These are phyloP conservation scores for Haplotaxodon microlepis DNA, from an alignment of 2,113 vertebrate species.

Conservation along the genomic window DNA sequence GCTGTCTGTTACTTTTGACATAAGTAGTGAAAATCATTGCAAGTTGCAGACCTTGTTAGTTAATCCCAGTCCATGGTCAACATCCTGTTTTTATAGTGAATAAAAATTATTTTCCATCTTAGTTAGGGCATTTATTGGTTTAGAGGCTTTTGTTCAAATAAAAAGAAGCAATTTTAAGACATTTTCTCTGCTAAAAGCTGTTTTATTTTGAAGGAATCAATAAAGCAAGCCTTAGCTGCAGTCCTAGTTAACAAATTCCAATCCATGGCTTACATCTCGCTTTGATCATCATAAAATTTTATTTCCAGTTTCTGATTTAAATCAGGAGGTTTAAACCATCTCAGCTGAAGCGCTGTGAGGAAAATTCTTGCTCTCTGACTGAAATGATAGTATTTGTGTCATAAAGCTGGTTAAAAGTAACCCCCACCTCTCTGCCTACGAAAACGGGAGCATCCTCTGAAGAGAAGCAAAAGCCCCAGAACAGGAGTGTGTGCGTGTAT, in stretches of 20 bases:
- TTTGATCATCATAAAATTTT: background rate
- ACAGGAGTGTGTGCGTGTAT: conserved; percentile 3
- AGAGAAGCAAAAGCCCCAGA: conserved; percentile 38
- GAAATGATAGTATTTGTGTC: background rate
- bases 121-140: background rate
- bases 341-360: background rate
- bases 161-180: background rate
- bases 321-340: background rate
- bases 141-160: background rate
- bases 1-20: background rate
- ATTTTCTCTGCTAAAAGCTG: fast-evolving
- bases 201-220: background rate
- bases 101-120: background rate
- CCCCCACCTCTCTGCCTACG: background rate
- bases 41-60: background rate
- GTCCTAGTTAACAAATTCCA: background rate
- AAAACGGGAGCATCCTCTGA: background rate
- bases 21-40: background rate
- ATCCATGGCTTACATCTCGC: background rate
- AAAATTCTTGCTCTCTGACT: background rate
- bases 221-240: background rate
- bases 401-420: background rate
- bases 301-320: background rate
- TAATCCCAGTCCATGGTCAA: background rate
- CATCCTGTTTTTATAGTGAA: background rate